Evolutionary conservation across 2,113 vertebrate genomes (phyloP).

Genomic region (Mastomys natalensis): DNA sequence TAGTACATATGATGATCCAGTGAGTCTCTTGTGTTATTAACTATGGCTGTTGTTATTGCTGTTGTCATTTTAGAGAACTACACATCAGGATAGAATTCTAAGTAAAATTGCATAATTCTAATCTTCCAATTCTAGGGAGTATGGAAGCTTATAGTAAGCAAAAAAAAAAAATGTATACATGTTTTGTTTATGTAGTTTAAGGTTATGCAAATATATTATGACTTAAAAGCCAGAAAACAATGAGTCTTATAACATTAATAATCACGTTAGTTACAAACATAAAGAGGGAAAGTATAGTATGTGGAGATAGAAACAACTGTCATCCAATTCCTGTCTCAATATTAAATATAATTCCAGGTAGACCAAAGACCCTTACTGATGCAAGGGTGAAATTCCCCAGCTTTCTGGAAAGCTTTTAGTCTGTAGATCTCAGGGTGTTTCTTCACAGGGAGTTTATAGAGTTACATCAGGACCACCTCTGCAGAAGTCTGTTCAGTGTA

Average conservation of each 20-base stretch:
- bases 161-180: fast-evolving
- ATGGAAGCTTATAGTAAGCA: fast-evolving
- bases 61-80: fast-evolving
- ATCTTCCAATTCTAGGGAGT: neutral
- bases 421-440: neutral
- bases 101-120: neutral
- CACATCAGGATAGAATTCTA: neutral
- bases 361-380: too few relatives aligned
- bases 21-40: neutral
- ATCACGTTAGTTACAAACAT: neutral
- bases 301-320: neutral
- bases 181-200: neutral
- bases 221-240: neutral
- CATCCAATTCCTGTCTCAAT: neutral
- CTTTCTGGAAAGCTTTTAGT: neutral
- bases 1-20: neutral
- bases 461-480: neutral
- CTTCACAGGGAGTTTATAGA: neutral
- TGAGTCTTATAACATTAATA: neutral
- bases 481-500: fast-evolving
- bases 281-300: neutral
- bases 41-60: neutral
- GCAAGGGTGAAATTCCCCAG: neutral
- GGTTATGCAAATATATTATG: too few relatives aligned
- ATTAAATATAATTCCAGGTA: too few relatives aligned